Conservation (phyloP, 1,140 invertebrate genomes). For the Drosophila arizonae region DNA sequence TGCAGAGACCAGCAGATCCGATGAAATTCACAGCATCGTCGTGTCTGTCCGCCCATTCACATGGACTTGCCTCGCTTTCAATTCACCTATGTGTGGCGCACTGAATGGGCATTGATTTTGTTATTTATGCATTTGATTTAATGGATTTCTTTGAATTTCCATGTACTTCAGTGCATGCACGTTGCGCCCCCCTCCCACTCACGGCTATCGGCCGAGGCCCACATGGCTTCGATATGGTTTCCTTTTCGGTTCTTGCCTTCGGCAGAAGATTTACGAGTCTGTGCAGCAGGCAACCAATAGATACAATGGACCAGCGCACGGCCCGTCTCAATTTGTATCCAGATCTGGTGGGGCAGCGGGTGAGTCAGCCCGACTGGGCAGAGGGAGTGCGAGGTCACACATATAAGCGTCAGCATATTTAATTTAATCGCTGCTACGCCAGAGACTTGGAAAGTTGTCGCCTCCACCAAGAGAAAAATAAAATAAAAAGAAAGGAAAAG, state of each 20-base stretch:
- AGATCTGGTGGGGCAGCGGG: not conserved
- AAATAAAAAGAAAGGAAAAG: too few relatives aligned
- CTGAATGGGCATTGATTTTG: constrained; percentile 12
- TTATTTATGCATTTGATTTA: constrained; percentile 43
- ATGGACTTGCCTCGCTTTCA: not conserved
- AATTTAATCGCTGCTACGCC: constrained; percentile 41
- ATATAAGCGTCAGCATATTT: constrained; percentile 46
- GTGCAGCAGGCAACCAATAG: constrained; percentile 21
- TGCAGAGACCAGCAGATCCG: not conserved
- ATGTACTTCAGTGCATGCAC: constrained; percentile 15
- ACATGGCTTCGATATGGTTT: constrained; percentile 2
- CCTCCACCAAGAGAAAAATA: not conserved
- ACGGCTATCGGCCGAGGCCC: too few relatives aligned
- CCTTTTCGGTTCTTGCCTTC: constrained; percentile 7
- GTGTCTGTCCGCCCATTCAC: not conserved
- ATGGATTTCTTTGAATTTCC: constrained; percentile 42
- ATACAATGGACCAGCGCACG: constrained; percentile 25
- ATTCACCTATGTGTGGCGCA: constrained; percentile 3
- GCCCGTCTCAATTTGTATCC: constrained; percentile 32
- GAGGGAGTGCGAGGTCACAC: not conserved
- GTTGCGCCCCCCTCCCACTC: not conserved
- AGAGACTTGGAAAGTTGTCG: constrained; percentile 19
- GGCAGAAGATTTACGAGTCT: constrained; percentile 37
- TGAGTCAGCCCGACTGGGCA: not conserved
- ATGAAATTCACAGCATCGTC: not conserved